Conservation (phyloP, 2,113 vertebrate genomes). For the Mustelus asterias region DNA sequence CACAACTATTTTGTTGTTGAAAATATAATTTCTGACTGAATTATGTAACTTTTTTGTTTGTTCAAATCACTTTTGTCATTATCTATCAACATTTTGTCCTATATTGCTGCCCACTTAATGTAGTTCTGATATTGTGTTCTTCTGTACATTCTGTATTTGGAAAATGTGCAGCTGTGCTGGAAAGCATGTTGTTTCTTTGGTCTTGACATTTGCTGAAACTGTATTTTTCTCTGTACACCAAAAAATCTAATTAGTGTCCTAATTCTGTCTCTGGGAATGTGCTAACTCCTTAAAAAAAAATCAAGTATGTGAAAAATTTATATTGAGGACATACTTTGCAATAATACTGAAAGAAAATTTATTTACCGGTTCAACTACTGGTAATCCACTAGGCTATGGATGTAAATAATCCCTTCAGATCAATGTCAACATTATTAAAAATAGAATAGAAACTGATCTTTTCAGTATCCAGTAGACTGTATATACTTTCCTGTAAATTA, state of each 20-base stretch:
- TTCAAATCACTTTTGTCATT: not conserved
- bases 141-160: not conserved
- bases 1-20: not conserved
- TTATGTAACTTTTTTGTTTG: not conserved
- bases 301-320: not conserved
- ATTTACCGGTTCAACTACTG: not conserved
- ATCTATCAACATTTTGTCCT: not conserved
- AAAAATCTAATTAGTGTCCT: not conserved
- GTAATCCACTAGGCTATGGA: not conserved
- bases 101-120: not conserved
- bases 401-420: not conserved
- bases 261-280: not conserved
- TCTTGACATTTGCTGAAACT: constrained; percentile 10
- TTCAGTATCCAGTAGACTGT: not conserved
- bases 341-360: constrained; percentile 3
- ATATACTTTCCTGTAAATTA: constrained; percentile 22
- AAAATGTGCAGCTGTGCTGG: not conserved
- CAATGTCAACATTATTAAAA: not conserved
- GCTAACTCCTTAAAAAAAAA: not conserved
- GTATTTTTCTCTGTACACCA: not conserved
- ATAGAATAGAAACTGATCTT: not conserved
- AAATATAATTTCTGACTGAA: not conserved
- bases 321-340: constrained; percentile 17
- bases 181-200: not conserved
- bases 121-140: not conserved